phyloP scores from a whole-genome alignment of 2,113 vertebrate genomes.

The Rhinoderma darwinii region DNA sequence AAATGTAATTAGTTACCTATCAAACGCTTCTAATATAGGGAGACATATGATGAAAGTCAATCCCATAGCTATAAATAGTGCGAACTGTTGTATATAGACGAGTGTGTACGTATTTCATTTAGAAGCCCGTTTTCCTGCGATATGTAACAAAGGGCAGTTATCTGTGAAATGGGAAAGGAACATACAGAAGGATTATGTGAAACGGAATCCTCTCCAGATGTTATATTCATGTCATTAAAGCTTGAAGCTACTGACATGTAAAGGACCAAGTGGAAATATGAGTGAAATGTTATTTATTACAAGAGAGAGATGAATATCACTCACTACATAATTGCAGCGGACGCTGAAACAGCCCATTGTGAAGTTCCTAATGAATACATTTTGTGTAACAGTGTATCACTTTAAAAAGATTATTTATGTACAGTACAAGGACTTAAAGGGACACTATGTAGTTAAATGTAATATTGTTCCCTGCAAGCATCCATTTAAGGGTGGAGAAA shows the following conservation, averaged over 20 bases:
- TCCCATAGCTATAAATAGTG: background rate
- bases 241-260: conserved; percentile 22
- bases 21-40: too few relatives aligned
- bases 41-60: background rate
- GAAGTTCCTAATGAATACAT: background rate
- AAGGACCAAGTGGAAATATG: conserved; percentile 19
- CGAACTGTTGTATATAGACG: background rate
- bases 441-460: background rate
- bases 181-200: conserved; percentile 44
- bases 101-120: background rate
- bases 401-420: background rate
- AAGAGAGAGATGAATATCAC: conserved; percentile 1
- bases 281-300: conserved; percentile 12
- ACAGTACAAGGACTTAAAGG: background rate
- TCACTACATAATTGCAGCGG: background rate
- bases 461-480: too few relatives aligned
- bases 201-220: conserved; percentile 46
- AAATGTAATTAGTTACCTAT: too few relatives aligned
- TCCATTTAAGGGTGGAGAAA: too few relatives aligned
- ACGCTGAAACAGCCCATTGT: background rate
- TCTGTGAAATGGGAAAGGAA: conserved; percentile 17
- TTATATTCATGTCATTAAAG: conserved; percentile 40
- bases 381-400: background rate
- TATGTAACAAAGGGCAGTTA: conserved; percentile 44
- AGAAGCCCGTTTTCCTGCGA: background rate